Evolutionary conservation across 1,140 invertebrate species (phyloP).

Genomic region (Psilanteris sp.): DNA sequence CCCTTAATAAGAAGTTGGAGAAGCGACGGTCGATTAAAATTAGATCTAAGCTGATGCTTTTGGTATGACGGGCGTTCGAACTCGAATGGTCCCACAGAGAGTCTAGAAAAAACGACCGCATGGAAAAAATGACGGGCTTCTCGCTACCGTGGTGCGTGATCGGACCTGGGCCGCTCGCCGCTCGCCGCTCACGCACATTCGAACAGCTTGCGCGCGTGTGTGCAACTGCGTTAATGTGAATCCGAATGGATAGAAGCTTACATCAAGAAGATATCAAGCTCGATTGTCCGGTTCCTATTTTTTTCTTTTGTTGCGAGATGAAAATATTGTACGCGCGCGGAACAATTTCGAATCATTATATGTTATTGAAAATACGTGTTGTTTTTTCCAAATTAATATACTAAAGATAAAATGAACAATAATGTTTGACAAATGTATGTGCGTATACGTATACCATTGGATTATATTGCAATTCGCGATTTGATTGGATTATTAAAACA

Average conservation of each 20-base stretch:
- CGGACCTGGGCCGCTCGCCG: too few species aligned
- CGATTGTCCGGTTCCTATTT: conserved; percentile 17
- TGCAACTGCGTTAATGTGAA: conserved; percentile 42
- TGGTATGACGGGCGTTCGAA: conserved; percentile 10
- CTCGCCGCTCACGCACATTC: conserved; percentile 27
- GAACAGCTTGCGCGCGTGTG: conserved; percentile 34
- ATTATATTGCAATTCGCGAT: too few species aligned
- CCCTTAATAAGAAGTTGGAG: conserved; percentile 46
- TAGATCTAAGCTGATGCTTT: conserved; percentile 60
- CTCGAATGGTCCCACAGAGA: conserved; percentile 16
- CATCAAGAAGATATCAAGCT: conserved; percentile 19
- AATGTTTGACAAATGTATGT: too few species aligned
- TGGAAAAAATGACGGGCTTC: conserved; percentile 73
- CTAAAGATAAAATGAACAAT: too few species aligned
- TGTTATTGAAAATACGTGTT: too few species aligned
- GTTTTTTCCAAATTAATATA: too few species aligned
- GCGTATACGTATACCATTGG: too few species aligned
- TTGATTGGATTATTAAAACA: too few species aligned
- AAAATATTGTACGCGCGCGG: background rate
- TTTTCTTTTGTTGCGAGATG: conserved; percentile 7
- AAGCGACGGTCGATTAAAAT: conserved; percentile 59
- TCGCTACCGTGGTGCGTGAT: conserved; percentile 74
- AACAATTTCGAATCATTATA: too few species aligned
- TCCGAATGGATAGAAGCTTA: conserved; percentile 37
- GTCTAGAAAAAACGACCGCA: conserved; percentile 63